Base-by-base conservation (phyloP, 2,113 vertebrate species). In the Echinops telfairi region DNA sequence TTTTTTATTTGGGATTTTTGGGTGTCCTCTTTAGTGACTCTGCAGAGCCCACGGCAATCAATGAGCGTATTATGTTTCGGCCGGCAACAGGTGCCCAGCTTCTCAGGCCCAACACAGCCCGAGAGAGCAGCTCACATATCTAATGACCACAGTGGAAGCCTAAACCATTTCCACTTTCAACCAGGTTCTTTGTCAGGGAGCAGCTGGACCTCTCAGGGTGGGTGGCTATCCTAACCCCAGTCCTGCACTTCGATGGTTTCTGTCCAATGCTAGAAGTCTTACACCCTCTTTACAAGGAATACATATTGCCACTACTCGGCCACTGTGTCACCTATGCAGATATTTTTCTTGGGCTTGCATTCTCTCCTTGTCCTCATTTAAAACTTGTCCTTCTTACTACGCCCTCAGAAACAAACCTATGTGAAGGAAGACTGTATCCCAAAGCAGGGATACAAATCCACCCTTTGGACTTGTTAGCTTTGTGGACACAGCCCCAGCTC, bases 61-160 rank as follows among this genome's bases (percentile, higher is more conserved):
- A 97, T 98, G 94, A 94, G 87, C 83, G 89, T 94, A 90, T 93
- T 98, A 89, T 90, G 86, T 97, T 98, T 97, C 97, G 94, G 93
- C 92, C 3, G 87, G 98, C 97, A 97, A 96, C 98, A 98, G 98
- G 97, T 98, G 98, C 96, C 95, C 89, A 29, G 96, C 96, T 97
- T 86, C 92, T 86, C 23, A 25, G 92, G 96, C 97, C 27, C 10
- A n/a, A 90, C 94, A 94, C 77, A 96, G 86, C 94, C 90, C 97
- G 4, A 31, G 81, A 95, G 88, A 97, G 94, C 71, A 19, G 97
- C 95, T 97, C 97, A 95, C 70, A 36, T 95, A 94, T 92, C 96
- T 95, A 95, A 96, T 95, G 96, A 96, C 95, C 96, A 95, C 94
- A 20, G 0, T 36, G 94, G 93, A 96, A 97, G 97, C 73, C 86